Conservation (phyloP, 2,888 invertebrate species). For the Perithous albicinctus region DNA sequence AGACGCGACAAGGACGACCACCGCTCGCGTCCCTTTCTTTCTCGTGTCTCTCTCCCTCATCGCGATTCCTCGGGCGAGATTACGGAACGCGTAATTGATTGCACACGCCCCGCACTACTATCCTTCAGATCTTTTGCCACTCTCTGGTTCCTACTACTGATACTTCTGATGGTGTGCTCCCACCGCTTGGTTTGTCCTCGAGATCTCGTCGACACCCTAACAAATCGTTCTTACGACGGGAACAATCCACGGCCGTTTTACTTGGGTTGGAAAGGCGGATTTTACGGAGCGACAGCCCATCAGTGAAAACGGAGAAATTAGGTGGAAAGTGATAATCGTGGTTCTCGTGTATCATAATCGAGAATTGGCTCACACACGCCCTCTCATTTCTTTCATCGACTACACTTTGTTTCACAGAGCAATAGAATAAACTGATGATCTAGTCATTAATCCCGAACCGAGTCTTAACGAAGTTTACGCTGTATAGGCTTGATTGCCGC, state of each 20-base stretch:
- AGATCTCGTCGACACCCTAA: conserved; percentile 53
- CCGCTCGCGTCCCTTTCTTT: conserved; percentile 30
- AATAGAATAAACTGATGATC: conserved; percentile 5
- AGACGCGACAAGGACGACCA: conserved; percentile 33
- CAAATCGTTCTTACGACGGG: conserved; percentile 53
- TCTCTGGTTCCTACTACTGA: neutral
- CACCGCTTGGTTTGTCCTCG: conserved; percentile 40
- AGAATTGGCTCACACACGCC: conserved; percentile 1
- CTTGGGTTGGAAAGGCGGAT: conserved; percentile 17
- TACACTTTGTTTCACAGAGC: conserved; percentile 9
- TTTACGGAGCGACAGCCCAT: conserved; percentile 12
- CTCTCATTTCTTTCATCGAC: conserved; percentile 16
- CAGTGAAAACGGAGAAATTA: conserved; percentile 25
- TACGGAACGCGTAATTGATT: conserved; percentile 69
- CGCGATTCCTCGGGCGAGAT: conserved; percentile 63
- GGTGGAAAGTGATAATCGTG: conserved; percentile 35
- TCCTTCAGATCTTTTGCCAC: conserved; percentile 42
- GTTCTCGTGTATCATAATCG: conserved; percentile 31
- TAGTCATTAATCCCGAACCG: neutral
- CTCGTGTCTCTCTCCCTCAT: conserved; percentile 12
- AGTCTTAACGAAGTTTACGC: neutral
- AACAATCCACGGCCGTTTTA: conserved; percentile 48
- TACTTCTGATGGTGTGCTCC: neutral
- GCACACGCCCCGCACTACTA: conserved; percentile 48
- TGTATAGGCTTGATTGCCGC: neutral